Percentiles rank a stretch among this genome's conserved stretches.
Evolutionary conservation across 92 coral and sea anemone species (phyloP).

Genomic region (Porites lobata): DNA sequence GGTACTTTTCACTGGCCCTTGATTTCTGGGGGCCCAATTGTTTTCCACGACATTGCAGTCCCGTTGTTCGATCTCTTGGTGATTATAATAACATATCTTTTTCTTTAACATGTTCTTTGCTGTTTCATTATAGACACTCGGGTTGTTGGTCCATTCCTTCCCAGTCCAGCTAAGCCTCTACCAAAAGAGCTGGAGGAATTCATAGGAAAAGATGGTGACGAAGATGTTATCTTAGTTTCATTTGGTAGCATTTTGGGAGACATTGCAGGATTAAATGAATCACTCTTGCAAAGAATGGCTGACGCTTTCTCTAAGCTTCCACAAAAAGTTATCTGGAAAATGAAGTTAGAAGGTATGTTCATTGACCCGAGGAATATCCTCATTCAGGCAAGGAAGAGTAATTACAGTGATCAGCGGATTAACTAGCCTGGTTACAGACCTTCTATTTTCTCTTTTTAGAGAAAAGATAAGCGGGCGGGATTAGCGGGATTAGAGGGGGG

Average conservation of each 20-base stretch:
- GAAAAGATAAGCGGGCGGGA: too few relatives aligned
- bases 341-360: conserved; percentile 26
- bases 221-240: conserved; percentile 70
- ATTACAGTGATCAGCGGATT: too few relatives aligned
- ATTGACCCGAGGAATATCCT: neutral
- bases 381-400: too few relatives aligned
- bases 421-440: too few relatives aligned
- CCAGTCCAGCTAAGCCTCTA: conserved; percentile 68
- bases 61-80: too few relatives aligned
- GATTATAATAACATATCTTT: too few relatives aligned
- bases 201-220: conserved; percentile 54
- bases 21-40: too few relatives aligned
- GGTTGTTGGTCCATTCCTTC: conserved; percentile 58
- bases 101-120: neutral
- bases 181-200: conserved; percentile 58
- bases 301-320: conserved; percentile 44
- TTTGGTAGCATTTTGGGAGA: conserved; percentile 50
- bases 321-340: conserved; percentile 56
- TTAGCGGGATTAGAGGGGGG: too few relatives aligned
- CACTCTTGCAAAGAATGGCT: conserved; percentile 4
- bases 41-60: too few relatives aligned
- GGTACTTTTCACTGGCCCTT: too few relatives aligned
- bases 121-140: conserved; percentile 38
- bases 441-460: too few relatives aligned
- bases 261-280: neutral